Base-by-base conservation (phyloP, 2,113 vertebrate genomes). In the Capreolus pygargus region DNA sequence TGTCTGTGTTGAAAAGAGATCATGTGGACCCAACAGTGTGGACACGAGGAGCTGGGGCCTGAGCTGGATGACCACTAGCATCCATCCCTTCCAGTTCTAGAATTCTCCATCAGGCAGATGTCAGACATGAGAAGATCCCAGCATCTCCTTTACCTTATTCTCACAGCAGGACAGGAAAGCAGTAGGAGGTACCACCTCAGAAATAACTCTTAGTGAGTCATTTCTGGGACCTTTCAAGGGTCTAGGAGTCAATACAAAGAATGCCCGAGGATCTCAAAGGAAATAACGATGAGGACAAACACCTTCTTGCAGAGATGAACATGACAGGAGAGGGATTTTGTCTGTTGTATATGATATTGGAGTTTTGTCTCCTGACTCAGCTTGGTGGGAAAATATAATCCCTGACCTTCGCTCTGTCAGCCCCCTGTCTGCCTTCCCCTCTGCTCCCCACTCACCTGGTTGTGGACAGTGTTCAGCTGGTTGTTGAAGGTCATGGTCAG, bases 401-500 rank as follows among this genome's bases (percentile, higher is more conserved):
- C 78, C 28, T 15, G 30, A 1, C 16, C 28, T 43, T 25, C 28
- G 28, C 11, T 8, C 1, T 0, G 5, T 4, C 21, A 36, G n/a
- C 27, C 57, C 79, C 0, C 52, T 0, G 3, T 60, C 67, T 5
- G 7, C 54, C 60, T 50, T 27, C 28, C 96, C 95, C 58, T 52
- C 83, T 60, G 93, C 33, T 15, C 25, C 23, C 47, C 47, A 6
- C 98, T 98, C 79, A 99, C 99, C 99, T 99, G 99, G 98, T 99
- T 99, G 98, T 99, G 99, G 98, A 99, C 99, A 98, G 99, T 99
- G 99, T 99, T 99, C 95, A 99, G 99, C 99, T 99, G 99, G 99
- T 99, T 99, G 99, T 99, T 99, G 99, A 99, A 99, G 98, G 99
- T 99, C 99, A 99, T 99, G 98, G 99, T 99, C 99, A 99, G 99